Conservation (phyloP, 2,888 invertebrate genomes). For the Euplagia quadripunctaria region DNA sequence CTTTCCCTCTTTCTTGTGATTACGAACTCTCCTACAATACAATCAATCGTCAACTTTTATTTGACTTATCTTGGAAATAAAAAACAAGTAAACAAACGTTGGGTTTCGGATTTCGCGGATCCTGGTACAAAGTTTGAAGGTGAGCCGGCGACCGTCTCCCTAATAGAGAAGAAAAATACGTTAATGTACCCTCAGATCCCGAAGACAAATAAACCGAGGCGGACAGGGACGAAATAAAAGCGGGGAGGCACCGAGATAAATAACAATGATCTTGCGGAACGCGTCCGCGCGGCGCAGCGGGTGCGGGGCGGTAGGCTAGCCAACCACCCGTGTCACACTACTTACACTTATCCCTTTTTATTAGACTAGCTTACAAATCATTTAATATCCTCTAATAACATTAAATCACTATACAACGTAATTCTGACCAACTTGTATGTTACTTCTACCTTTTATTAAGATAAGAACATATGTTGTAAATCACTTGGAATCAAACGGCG, state of each 20-base stretch:
- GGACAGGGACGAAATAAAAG: slow-evolving; percentile 84
- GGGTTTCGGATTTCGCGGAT: slow-evolving; percentile 74
- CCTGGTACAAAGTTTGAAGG: slow-evolving; percentile 81
- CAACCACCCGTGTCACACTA: slow-evolving; percentile 60
- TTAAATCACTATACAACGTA: slow-evolving; percentile 46
- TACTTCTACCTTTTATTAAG: slow-evolving; percentile 33
- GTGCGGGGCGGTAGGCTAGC: slow-evolving; percentile 36
- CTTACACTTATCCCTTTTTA: slow-evolving; percentile 69
- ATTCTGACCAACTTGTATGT: slow-evolving; percentile 36
- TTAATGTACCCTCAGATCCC: slow-evolving; percentile 86
- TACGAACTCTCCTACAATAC: slow-evolving; percentile 76
- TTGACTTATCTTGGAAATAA: slow-evolving; percentile 83
- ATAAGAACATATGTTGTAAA: slow-evolving; percentile 41
- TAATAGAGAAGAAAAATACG: slow-evolving; percentile 88
- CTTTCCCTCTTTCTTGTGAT: slow-evolving; percentile 69
- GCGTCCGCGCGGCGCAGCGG: slow-evolving; percentile 51
- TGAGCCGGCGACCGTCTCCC: slow-evolving; percentile 81
- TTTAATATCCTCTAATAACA: slow-evolving; percentile 54
- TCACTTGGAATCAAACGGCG: slow-evolving; percentile 40
- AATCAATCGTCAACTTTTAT: slow-evolving; percentile 87
- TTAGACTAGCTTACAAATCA: slow-evolving; percentile 61
- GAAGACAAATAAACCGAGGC: slow-evolving; percentile 85
- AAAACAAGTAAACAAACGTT: slow-evolving; percentile 81
- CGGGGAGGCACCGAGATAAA: slow-evolving; percentile 81
- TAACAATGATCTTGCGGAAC: slow-evolving; percentile 81